These are phyloP conservation scores for Sterrhoptilus dennistouni DNA, from an alignment of 2,113 vertebrate species.

Conservation along the genomic window DNA sequence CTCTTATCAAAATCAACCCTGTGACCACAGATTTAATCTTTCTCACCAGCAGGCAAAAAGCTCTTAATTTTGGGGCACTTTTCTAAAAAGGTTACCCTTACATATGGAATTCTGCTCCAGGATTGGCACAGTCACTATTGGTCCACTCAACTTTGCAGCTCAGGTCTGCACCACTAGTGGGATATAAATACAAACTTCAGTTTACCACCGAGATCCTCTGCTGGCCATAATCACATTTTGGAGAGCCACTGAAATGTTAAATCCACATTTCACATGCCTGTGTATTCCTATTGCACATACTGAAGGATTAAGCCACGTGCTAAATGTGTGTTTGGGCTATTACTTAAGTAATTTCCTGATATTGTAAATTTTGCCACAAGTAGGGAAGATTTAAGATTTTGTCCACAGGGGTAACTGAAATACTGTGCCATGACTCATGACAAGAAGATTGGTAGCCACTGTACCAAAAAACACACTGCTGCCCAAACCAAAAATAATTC, in stretches of 20 bases:
- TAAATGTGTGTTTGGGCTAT: not conserved
- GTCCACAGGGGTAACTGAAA: constrained; percentile 13
- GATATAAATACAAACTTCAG: not conserved
- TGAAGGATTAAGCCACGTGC: not conserved
- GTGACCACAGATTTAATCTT: not conserved
- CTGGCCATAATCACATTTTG: not conserved
- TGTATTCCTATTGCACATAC: not conserved
- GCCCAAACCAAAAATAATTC: not conserved
- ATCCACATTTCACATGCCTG: not conserved
- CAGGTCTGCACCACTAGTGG: not conserved
- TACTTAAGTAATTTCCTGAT: constrained; percentile 17
- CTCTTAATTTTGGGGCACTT: not conserved
- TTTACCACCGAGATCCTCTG: not conserved
- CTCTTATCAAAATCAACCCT: not conserved
- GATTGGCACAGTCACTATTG: not conserved
- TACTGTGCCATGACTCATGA: not conserved
- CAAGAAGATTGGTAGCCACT: not conserved
- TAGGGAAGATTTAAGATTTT: constrained; percentile 25
- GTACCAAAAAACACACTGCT: not conserved
- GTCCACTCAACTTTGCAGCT: not conserved
- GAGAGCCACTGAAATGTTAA: not conserved
- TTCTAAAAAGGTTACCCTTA: not conserved
- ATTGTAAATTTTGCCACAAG: not conserved
- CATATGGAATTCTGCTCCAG: not conserved
- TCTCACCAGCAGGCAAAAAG: not conserved